Evolutionary conservation across 2,888 invertebrate genomes (phyloP).

Genomic region (Marasmarcha lunaedactyla): DNA sequence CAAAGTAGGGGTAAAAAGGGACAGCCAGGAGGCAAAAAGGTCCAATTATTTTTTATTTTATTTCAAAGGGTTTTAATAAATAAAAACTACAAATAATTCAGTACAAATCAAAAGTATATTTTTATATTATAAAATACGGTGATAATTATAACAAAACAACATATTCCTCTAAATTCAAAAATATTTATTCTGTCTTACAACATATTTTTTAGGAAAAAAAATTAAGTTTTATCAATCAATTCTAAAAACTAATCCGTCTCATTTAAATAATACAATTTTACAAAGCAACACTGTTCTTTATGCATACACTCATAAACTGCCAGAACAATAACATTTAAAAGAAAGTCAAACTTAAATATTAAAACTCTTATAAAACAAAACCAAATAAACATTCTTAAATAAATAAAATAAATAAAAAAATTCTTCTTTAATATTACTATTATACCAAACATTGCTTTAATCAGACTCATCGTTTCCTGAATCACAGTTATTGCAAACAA

Average conservation of each 20-base stretch:
- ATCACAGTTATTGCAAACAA: too few relatives aligned
- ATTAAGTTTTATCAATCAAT: neutral
- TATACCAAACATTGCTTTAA: too few relatives aligned
- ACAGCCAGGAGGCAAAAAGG: slow-evolving; percentile 1
- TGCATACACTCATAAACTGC: too few relatives aligned
- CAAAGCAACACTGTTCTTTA: too few relatives aligned
- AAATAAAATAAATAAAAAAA: too few relatives aligned
- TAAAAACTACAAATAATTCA: neutral
- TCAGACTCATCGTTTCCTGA: too few relatives aligned
- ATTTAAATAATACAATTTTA: neutral
- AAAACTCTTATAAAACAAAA: too few relatives aligned
- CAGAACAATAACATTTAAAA: too few relatives aligned
- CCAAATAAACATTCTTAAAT: too few relatives aligned
- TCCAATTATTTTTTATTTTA: neutral
- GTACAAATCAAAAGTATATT: neutral
- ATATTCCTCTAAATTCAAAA: neutral
- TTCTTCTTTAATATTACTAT: too few relatives aligned
- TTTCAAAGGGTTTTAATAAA: neutral
- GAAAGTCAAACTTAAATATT: too few relatives aligned
- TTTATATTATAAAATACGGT: neutral
- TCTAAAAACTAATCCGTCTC: neutral
- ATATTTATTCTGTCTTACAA: neutral
- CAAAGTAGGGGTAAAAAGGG: slow-evolving; percentile 1
- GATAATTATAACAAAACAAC: neutral
- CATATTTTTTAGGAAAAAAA: neutral